Evolutionary conservation across 2,797 vertebrate species (phyloP).

Genomic region (Distichodus sexfasciatus): DNA sequence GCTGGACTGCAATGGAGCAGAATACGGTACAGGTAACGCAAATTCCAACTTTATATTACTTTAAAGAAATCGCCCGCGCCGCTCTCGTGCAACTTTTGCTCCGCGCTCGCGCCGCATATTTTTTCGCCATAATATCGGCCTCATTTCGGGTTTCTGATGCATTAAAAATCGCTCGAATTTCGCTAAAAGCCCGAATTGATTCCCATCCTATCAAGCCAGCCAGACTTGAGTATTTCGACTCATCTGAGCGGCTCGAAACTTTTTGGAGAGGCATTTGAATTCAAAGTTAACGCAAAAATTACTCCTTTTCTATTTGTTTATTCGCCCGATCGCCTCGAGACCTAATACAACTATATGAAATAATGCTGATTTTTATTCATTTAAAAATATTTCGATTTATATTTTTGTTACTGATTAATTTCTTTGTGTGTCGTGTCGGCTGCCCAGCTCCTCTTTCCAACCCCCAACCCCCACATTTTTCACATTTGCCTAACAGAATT

Average conservation of each 20-base stretch:
- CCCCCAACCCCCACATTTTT: conserved; percentile 71
- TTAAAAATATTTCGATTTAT: conserved; percentile 67
- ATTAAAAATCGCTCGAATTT: conserved; percentile 34
- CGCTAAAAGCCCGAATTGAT: conserved; percentile 66
- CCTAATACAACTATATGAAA: conserved; percentile 4
- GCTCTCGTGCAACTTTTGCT: neutral
- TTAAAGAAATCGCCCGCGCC: neutral
- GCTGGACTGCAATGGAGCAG: conserved; percentile 82
- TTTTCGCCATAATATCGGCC: neutral
- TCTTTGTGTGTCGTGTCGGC: conserved; percentile 80
- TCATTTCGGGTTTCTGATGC: neutral
- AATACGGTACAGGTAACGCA: conserved; percentile 80
- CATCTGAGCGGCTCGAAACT: conserved; percentile 58
- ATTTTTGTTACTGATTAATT: conserved; percentile 80
- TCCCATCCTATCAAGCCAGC: conserved; percentile 63
- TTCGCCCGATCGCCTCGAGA: neutral
- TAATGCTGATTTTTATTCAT: conserved; percentile 39
- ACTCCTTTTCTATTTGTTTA: neutral
- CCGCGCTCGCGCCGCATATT: neutral
- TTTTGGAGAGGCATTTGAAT: conserved; percentile 42
- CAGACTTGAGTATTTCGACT: conserved; percentile 50
- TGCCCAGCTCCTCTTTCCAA: conserved; percentile 61
- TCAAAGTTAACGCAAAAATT: neutral
- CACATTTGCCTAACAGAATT: conserved; percentile 32
- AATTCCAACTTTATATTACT: conserved; percentile 60